phyloP scores from a whole-genome alignment of 53 echinoderm and acorn worm species.

The Crossaster papposus region DNA sequence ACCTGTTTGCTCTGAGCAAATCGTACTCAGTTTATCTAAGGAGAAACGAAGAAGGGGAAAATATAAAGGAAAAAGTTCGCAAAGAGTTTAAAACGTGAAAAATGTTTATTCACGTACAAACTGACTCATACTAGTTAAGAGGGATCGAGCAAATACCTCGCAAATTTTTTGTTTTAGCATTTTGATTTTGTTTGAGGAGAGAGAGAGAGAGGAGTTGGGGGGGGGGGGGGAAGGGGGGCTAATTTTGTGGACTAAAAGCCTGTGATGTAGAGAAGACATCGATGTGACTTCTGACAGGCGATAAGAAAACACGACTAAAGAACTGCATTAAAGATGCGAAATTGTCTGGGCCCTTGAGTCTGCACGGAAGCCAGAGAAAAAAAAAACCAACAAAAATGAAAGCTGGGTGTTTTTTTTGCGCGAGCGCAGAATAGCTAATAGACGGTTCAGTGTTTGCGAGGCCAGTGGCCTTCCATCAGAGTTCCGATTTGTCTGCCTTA shows the following conservation, averaged over 20 bases:
- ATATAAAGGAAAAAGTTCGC: not conserved
- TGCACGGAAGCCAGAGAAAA: constrained; percentile 24
- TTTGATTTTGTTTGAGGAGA: constrained; percentile 19
- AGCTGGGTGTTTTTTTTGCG: not conserved
- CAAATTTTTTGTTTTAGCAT: not conserved
- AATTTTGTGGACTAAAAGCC: constrained; percentile 38
- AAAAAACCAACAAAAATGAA: not conserved
- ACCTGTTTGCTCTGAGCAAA: not conserved
- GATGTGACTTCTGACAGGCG: constrained; percentile 22
- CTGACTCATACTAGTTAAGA: constrained; percentile 41
- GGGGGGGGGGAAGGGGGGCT: too few species aligned
- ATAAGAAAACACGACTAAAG: constrained; percentile 58
- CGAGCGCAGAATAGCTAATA: constrained; percentile 41
- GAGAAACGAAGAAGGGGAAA: not conserved
- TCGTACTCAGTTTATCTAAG: not conserved
- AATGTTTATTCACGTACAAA: constrained; percentile 10
- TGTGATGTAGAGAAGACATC: constrained; percentile 20
- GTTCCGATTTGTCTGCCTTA: not conserved
- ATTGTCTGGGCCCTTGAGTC: constrained; percentile 45
- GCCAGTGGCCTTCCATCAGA: constrained; percentile 29
- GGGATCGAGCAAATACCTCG: not conserved
- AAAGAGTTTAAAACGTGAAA: not conserved
- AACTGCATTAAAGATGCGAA: constrained; percentile 54
- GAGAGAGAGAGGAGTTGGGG: too few species aligned
- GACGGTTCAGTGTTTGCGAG: constrained; percentile 48